phyloP scores from a whole-genome alignment of 2,888 invertebrate species.

The Geotrupes spiniger region DNA sequence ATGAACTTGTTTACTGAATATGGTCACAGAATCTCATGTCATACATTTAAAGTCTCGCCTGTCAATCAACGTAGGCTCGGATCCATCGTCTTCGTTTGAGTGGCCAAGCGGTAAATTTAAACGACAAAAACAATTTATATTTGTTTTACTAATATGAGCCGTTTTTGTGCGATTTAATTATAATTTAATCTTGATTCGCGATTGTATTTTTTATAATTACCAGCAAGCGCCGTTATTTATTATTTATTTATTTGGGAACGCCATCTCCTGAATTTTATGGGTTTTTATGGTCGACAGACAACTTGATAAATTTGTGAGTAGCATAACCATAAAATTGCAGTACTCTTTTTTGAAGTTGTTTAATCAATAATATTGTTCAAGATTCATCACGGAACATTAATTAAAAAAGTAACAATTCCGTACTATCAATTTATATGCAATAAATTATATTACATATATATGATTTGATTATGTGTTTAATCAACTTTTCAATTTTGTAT shows the following conservation, averaged over 20 bases:
- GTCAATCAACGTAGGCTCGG: constrained; percentile 37
- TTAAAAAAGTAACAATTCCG: no score
- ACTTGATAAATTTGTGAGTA: constrained; percentile 18
- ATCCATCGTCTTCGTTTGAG: constrained; percentile 35
- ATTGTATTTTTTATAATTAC: constrained; percentile 16
- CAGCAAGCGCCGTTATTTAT: constrained; percentile 23
- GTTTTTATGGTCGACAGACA: constrained; percentile 10
- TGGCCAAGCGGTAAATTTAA: constrained; percentile 42
- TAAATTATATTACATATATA: no score
- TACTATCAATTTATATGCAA: no score
- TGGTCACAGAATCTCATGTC: constrained; percentile 29
- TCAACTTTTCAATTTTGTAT: no score
- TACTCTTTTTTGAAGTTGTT: no score
- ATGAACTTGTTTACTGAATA: constrained; percentile 25
- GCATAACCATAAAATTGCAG: constrained; percentile 9
- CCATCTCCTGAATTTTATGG: constrained; percentile 13
- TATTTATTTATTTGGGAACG: constrained; percentile 25
- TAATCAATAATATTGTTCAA: no score
- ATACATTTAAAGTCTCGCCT: constrained; percentile 35
- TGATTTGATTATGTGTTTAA: no score
- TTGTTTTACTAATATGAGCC: constrained; percentile 39
- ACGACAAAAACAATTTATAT: constrained; percentile 40
- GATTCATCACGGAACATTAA: no score
- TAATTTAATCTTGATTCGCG: constrained; percentile 17
- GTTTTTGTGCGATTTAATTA: constrained; percentile 10